Evolutionary conservation across 2,888 invertebrate species (phyloP).

Genomic region (Harmothoe impar): DNA sequence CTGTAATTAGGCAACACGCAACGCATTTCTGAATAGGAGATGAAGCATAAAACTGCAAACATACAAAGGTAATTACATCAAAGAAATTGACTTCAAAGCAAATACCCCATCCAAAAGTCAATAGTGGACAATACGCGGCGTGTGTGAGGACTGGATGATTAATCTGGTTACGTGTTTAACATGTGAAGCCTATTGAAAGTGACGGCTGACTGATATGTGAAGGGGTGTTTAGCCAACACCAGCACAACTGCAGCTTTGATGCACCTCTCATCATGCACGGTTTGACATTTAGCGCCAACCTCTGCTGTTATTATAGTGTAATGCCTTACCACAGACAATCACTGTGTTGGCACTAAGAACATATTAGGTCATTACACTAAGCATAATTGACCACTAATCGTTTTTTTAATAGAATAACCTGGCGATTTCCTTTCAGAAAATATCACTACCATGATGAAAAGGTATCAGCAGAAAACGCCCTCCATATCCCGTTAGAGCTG

Average conservation of each 20-base stretch:
- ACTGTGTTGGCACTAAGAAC: too few relatives aligned
- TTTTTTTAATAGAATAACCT: too few relatives aligned
- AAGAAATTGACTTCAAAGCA: neutral
- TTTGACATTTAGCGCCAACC: neutral
- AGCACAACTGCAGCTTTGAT: neutral
- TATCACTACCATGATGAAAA: too few relatives aligned
- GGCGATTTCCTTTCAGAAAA: too few relatives aligned
- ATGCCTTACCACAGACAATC: too few relatives aligned
- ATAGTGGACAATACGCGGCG: neutral
- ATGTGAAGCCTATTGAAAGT: neutral
- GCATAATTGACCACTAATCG: too few relatives aligned
- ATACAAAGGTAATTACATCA: constrained; percentile 15
- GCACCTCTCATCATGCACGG: neutral
- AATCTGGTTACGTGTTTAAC: constrained; percentile 1
- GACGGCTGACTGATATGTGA: too few relatives aligned
- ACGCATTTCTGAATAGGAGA: neutral
- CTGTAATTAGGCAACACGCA: neutral
- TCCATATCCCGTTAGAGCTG: too few relatives aligned
- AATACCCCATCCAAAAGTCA: neutral
- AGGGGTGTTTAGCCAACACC: too few relatives aligned
- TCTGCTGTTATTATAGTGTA: neutral
- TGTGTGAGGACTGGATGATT: neutral
- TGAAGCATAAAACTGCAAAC: neutral
- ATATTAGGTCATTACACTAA: too few relatives aligned
- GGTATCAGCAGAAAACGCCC: too few relatives aligned